Percentiles rank a stretch among this genome's conserved stretches.
Conservation (phyloP, 2,797 vertebrate species). For the Hippocampus kuda region DNA sequence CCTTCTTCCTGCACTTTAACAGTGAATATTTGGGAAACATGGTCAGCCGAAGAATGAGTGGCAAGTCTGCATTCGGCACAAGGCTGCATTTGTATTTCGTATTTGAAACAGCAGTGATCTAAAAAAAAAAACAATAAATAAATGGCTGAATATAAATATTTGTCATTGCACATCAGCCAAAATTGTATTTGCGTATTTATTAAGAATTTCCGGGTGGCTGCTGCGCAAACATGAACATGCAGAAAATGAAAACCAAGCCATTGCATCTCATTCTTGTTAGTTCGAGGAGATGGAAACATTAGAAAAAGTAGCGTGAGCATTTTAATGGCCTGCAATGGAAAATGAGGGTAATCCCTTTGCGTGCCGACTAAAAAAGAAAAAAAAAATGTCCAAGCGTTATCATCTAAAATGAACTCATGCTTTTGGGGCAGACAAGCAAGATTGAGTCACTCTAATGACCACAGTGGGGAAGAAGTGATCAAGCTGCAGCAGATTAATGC, state of each 20-base stretch:
- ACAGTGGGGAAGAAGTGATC: constrained; percentile 41
- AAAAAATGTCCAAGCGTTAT: constrained; percentile 51
- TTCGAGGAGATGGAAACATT: constrained; percentile 22
- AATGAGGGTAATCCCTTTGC: too few species aligned
- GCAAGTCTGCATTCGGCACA: neutral
- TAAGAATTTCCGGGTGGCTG: too few species aligned
- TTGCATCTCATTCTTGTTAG: neutral
- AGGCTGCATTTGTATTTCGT: neutral
- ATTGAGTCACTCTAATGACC: constrained; percentile 55
- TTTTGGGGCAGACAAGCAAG: constrained; percentile 51
- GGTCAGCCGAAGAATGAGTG: neutral
- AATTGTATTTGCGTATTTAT: neutral
- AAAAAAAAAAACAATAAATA: neutral
- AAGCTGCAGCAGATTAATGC: constrained; percentile 59
- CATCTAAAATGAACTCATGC: constrained; percentile 62
- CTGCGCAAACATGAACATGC: too few species aligned
- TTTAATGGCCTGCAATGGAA: constrained; percentile 32
- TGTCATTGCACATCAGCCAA: neutral
- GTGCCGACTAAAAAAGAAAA: too few species aligned
- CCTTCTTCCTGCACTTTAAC: neutral
- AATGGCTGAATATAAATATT: neutral
- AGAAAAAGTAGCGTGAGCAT: constrained; percentile 20
- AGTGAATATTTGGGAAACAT: neutral
- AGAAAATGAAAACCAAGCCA: too few species aligned
- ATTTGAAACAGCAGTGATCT: neutral